These are phyloP conservation scores for Aspidoscelis tigris DNA, from an alignment of 2,113 vertebrate species.

Conservation along the genomic window DNA sequence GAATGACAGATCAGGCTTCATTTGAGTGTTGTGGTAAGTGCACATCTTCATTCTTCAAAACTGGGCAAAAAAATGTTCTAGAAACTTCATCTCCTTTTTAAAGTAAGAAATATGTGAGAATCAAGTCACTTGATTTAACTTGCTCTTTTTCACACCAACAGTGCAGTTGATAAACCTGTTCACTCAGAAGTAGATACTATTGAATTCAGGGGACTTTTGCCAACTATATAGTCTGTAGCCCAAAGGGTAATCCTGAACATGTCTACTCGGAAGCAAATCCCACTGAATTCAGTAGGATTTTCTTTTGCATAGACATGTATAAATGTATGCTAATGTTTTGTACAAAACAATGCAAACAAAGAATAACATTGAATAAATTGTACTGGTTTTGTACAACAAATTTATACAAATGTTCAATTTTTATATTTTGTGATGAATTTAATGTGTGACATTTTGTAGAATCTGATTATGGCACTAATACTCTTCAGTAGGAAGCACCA, in stretches of 20 bases:
- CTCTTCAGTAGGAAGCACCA: neutral
- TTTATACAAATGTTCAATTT: too few relatives aligned
- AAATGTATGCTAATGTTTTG: neutral
- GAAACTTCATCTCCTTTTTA: slow-evolving; percentile 13
- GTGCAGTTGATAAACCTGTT: neutral
- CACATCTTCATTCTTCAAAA: neutral
- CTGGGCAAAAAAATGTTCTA: neutral
- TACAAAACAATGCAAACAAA: neutral
- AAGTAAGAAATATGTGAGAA: neutral
- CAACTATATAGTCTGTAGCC: neutral
- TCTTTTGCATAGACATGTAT: neutral
- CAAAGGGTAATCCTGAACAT: too few relatives aligned
- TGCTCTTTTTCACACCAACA: neutral
- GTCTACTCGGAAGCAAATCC: neutral
- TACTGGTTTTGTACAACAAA: neutral
- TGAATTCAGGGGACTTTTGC: neutral
- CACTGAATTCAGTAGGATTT: neutral
- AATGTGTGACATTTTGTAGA: neutral
- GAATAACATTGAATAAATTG: neutral
- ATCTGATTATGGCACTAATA: neutral
- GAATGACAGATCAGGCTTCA: neutral
- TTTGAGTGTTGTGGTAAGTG: neutral
- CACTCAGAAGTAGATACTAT: neutral
- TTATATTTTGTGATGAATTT: neutral
- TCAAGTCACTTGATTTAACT: neutral